Conservation (phyloP, 2,113 vertebrate genomes). For the Megatriorchis doriae region DNA sequence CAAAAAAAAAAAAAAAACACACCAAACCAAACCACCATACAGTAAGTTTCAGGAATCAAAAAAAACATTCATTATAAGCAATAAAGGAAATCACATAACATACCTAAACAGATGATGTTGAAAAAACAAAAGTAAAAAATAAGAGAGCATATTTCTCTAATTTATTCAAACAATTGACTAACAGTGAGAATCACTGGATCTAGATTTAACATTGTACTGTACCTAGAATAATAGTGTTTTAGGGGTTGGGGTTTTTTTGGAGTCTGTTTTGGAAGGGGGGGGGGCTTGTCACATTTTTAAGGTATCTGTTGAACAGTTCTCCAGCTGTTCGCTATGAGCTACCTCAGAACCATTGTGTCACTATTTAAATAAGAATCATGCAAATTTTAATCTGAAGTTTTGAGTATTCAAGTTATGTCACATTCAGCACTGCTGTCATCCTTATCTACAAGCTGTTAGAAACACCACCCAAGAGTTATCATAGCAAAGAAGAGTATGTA, state of each 20-base stretch:
- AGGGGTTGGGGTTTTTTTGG: not conserved
- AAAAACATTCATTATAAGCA: not conserved
- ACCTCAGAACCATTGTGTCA: not conserved
- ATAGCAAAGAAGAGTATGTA: not conserved
- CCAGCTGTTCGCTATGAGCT: not conserved
- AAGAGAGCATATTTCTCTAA: not conserved
- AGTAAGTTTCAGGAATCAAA: not conserved
- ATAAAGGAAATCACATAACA: not conserved
- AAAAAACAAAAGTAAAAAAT: not conserved
- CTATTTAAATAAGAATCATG: not conserved
- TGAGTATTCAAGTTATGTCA: not conserved
- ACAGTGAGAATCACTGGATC: not conserved
- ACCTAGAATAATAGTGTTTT: not conserved
- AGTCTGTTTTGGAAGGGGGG: not conserved
- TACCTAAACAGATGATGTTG: not conserved
- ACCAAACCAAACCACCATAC: not conserved
- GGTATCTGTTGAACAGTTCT: not conserved
- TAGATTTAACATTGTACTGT: not conserved
- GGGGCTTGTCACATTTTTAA: not conserved
- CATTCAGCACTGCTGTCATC: not conserved
- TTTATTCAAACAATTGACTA: not conserved
- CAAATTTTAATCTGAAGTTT: not conserved
- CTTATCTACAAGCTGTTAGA: not conserved
- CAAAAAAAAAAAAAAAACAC: not conserved
- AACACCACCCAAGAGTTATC: not conserved